Evolutionary conservation across 1,140 invertebrate species (phyloP).

Genomic region (Heliconius nattereri): DNA sequence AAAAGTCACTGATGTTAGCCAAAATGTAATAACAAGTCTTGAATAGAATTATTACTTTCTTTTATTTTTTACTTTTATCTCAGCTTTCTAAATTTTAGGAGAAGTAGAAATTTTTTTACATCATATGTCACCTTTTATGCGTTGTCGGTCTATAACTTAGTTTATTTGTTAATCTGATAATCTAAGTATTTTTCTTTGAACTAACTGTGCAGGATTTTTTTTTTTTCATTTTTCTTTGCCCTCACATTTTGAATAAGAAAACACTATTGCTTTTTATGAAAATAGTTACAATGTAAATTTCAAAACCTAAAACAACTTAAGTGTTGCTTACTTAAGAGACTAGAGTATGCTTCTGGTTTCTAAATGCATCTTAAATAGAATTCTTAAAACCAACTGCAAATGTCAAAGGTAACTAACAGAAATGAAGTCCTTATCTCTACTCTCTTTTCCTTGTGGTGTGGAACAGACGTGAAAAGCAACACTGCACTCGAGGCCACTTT

Average conservation of each 20-base stretch:
- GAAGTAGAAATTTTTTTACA: too few relatives aligned
- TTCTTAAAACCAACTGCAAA: slow-evolving; percentile 26
- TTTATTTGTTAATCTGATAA: too few relatives aligned
- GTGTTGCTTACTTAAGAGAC: not conserved
- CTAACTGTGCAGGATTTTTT: not conserved
- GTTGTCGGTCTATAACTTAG: too few relatives aligned
- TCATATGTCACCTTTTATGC: too few relatives aligned
- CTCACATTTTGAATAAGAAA: not conserved
- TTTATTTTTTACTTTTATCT: too few relatives aligned
- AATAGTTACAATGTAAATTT: not conserved
- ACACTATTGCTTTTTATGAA: not conserved
- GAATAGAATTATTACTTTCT: too few relatives aligned
- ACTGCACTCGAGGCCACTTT: slow-evolving; percentile 37
- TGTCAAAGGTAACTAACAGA: slow-evolving; percentile 36
- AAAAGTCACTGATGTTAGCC: too few relatives aligned
- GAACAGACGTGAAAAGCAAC: slow-evolving; percentile 40
- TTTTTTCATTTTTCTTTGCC: not conserved
- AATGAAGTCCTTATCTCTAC: slow-evolving; percentile 37
- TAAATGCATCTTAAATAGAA: slow-evolving; percentile 14
- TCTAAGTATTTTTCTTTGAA: not conserved
- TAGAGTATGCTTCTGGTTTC: not conserved
- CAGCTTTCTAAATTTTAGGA: too few relatives aligned
- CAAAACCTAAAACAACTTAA: not conserved
- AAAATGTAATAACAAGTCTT: too few relatives aligned
- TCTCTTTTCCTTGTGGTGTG: slow-evolving; percentile 26